phyloP scores from a whole-genome alignment of 1,140 invertebrate species.

The Neodiprion pinetum region DNA sequence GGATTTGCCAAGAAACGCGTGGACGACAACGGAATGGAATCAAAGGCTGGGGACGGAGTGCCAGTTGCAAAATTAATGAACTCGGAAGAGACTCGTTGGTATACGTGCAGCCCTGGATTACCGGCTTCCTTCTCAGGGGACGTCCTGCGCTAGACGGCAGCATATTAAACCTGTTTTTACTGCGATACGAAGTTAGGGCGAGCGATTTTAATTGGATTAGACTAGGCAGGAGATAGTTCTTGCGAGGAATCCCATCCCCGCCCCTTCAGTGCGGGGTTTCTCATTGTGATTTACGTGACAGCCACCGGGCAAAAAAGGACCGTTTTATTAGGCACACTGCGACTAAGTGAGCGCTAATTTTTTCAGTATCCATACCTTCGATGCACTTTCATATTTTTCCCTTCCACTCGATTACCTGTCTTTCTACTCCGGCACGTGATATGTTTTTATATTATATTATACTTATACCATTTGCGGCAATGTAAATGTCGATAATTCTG shows the following conservation, averaged over 20 bases:
- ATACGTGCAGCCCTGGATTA: background rate
- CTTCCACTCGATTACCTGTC: background rate
- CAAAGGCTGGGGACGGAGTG: background rate
- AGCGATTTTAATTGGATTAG: slow-evolving; percentile 17
- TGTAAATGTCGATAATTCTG: too few relatives aligned
- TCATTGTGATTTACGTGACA: slow-evolving; percentile 16
- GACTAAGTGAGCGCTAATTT: slow-evolving; percentile 13
- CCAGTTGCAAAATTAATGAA: slow-evolving; percentile 5
- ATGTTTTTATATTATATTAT: background rate
- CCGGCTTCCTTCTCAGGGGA: slow-evolving; percentile 4
- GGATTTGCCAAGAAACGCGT: background rate
- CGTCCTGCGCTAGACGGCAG: slow-evolving; percentile 7
- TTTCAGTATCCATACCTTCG: background rate
- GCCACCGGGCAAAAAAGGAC: slow-evolving; percentile 1
- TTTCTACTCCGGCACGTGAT: background rate
- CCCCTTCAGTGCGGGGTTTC: background rate
- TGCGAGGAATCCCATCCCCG: background rate
- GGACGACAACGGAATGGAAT: background rate
- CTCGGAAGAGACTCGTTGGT: background rate
- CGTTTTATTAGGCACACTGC: slow-evolving; percentile 10
- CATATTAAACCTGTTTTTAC: slow-evolving; percentile 15
- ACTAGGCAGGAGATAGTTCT: slow-evolving; percentile 8
- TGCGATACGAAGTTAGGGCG: slow-evolving; percentile 1
- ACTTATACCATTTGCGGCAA: background rate
- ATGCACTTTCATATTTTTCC: background rate